Base-by-base conservation (phyloP, 2,888 invertebrate species). In the Apamea sordens region DNA sequence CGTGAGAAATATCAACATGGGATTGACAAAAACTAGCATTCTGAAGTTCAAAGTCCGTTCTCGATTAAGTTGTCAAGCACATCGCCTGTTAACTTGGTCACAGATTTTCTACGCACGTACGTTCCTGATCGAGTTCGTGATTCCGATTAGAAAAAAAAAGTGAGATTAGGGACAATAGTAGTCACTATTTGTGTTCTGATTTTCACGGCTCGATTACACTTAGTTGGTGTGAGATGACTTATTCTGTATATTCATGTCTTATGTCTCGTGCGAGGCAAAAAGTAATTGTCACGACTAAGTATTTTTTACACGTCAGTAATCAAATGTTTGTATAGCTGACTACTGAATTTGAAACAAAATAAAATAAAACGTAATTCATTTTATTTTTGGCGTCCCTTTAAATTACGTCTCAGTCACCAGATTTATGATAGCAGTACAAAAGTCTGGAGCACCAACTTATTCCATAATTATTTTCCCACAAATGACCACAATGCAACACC, bases 101-200 rank as follows among this genome's bases (percentile, higher is more conserved):
- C 82, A 89, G 82, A 93, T 93, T 94, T 89, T 93, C 82, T 89
- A 95, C 94, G 94, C 94, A 95, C 94, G 94, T 94, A 94, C 94
- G 88, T 90, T 83, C 86, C 76, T 90, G 92, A 93, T 92, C 89
- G 91, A 93, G 87, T 90, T 94, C 94, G 94, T 94, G 94, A 93
- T 91, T 90, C 76, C 59, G 82, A 76, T 76, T 28, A 74, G 89
- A 90, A 89, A 93, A 94, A n/a, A 94, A 93, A 93, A 92, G 89
- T 91, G 89, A 89, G 88, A 90, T 90, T 90, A 86, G 84, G 89
- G 88, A 84, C 89, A 85, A 89, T 88, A 77, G 91, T 90, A 89
- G 86, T 80, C 79, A 86, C 84, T 93, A 84, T 92, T 93, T 91
- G 91, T 89, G 88, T 90, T 90, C 87, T 72, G 72, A 86, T 89